These are phyloP conservation scores for Apogon talboti DNA, from an alignment of 2,797 vertebrate species.

Conservation along the genomic window DNA sequence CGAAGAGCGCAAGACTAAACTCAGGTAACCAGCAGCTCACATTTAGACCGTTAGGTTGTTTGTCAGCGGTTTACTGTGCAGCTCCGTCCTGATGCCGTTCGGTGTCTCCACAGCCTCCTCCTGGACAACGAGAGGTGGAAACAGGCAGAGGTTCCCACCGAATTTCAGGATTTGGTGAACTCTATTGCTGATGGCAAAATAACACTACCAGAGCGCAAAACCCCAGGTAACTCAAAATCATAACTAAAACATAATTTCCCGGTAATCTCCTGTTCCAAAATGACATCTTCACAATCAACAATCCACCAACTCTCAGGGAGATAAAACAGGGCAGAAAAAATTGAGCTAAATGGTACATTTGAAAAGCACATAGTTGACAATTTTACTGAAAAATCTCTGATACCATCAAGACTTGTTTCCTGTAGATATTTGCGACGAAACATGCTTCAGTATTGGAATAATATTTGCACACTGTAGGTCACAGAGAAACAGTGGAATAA, in stretches of 20 bases:
- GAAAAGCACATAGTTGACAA: no score
- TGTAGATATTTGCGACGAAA: no score
- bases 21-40: constrained; percentile 82
- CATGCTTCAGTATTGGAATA: no score
- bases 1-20: constrained; percentile 95
- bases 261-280: no score
- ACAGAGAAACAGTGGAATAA: no score
- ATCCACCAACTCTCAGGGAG: no score
- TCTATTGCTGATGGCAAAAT: constrained; percentile 93
- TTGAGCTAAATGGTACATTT: no score
- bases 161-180: constrained; percentile 97
- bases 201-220: constrained; percentile 90
- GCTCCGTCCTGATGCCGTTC: neutral
- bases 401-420: no score
- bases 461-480: no score
- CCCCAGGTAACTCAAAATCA: constrained; percentile 74
- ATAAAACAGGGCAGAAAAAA: no score
- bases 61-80: neutral
- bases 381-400: no score
- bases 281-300: no score
- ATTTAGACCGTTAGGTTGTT: neutral
- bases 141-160: constrained; percentile 95
- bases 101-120: constrained; percentile 85
- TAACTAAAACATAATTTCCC: neutral
- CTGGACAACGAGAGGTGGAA: constrained; percentile 98